Percentiles rank a stretch among this genome's conserved stretches.
Conservation (phyloP, 2,113 vertebrate genomes). For the Phrynosoma blainvillii region DNA sequence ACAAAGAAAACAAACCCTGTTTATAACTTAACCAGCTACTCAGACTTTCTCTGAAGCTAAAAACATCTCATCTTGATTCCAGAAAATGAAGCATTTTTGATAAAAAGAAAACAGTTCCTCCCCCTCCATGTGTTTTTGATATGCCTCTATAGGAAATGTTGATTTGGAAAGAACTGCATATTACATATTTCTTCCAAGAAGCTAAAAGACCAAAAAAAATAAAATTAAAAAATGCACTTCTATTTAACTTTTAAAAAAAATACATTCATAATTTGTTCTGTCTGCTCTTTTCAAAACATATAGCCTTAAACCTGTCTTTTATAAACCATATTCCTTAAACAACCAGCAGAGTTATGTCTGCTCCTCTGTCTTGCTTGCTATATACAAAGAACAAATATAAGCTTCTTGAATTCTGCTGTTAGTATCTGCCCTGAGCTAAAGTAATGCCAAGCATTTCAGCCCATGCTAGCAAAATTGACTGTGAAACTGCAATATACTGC, state of each 20-base stretch:
- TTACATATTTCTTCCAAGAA: neutral
- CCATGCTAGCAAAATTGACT: neutral
- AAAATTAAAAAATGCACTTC: no score
- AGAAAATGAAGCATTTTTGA: neutral
- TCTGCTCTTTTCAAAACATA: neutral
- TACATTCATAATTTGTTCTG: neutral
- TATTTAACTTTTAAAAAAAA: neutral
- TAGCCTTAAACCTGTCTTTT: accelerated
- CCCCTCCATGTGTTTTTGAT: neutral
- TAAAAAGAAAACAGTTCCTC: neutral
- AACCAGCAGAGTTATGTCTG: accelerated
- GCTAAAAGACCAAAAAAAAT: neutral
- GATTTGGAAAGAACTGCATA: neutral
- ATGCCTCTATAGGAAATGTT: neutral
- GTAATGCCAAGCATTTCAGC: neutral
- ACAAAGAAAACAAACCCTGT: neutral
- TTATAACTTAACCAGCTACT: neutral
- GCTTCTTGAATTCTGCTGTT: accelerated
- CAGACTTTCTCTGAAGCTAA: neutral
- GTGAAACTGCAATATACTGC: neutral
- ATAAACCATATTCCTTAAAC: accelerated
- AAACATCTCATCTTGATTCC: neutral
- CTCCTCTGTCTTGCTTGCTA: neutral
- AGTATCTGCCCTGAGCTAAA: neutral
- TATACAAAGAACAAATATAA: neutral